Evolutionary conservation across 2,113 vertebrate genomes (phyloP).

Genomic region (Phoenicopterus ruber): DNA sequence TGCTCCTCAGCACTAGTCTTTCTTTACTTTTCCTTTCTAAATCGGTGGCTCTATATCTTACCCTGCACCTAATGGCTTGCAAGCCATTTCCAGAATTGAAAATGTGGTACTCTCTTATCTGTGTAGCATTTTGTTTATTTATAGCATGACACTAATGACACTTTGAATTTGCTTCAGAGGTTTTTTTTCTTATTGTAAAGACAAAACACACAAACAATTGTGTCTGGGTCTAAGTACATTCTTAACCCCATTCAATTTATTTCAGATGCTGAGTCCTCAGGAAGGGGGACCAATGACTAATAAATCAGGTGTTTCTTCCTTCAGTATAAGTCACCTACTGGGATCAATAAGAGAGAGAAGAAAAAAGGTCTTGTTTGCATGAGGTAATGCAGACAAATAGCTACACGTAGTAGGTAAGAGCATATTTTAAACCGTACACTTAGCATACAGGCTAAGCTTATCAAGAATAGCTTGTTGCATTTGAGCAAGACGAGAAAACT

Average conservation of each 20-base stretch:
- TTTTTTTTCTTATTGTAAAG: neutral
- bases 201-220: neutral
- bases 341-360: slow-evolving; percentile 38
- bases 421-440: neutral
- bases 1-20: neutral
- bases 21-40: neutral
- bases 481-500: neutral
- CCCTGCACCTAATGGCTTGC: neutral
- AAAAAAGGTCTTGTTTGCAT: neutral
- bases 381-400: slow-evolving; percentile 17
- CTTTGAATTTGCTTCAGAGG: neutral
- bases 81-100: slow-evolving; percentile 9
- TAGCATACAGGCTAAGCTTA: neutral
- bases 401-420: neutral
- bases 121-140: neutral
- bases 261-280: slow-evolving; percentile 22
- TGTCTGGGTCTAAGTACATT: neutral
- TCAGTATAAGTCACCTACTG: neutral
- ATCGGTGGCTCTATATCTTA: neutral
- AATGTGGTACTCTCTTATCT: neutral
- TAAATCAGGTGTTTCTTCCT: slow-evolving; percentile 49
- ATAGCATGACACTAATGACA: slow-evolving; percentile 14
- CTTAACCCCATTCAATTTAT: slow-evolving; percentile 26
- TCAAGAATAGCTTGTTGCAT: neutral
- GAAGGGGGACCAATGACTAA: neutral